These are phyloP conservation scores for Caenorhabditis sinica DNA, from an alignment of 2,888 invertebrate genomes.

Conservation along the genomic window DNA sequence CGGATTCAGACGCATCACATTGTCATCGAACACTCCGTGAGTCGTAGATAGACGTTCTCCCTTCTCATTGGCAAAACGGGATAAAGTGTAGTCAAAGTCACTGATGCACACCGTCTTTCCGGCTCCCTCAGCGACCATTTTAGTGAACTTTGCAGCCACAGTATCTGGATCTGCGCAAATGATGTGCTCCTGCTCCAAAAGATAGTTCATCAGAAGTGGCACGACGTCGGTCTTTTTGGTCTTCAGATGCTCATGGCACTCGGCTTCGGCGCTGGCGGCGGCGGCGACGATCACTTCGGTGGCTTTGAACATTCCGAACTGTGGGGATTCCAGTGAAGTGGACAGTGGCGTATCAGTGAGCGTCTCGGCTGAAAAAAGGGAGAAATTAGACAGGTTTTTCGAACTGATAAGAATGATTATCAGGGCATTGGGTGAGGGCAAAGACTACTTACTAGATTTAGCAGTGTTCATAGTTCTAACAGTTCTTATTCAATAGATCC, in stretches of 20 bases:
- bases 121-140: slow-evolving; percentile 71
- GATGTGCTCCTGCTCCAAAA: slow-evolving; percentile 54
- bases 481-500: neutral
- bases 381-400: slow-evolving; percentile 2
- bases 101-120: slow-evolving; percentile 78
- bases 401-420: slow-evolving; percentile 13
- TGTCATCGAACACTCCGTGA: slow-evolving; percentile 82
- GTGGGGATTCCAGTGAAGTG: slow-evolving; percentile 41
- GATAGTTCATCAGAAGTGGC: slow-evolving; percentile 59
- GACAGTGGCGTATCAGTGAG: slow-evolving; percentile 57
- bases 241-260: slow-evolving; percentile 45
- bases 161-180: slow-evolving; percentile 69
- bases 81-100: slow-evolving; percentile 82
- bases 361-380: slow-evolving; percentile 65
- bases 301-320: slow-evolving; percentile 59
- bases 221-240: slow-evolving; percentile 58
- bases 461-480: slow-evolving; percentile 26
- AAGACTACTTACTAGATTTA: slow-evolving; percentile 32
- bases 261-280: slow-evolving; percentile 48
- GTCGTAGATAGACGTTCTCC: slow-evolving; percentile 81
- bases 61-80: slow-evolving; percentile 75
- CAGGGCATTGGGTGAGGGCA: neutral
- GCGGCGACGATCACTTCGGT: slow-evolving; percentile 61
- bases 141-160: slow-evolving; percentile 70
- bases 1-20: slow-evolving; percentile 72